These are phyloP conservation scores for Piscicola geometra DNA, from an alignment of 2,888 invertebrate species.

Conservation along the genomic window DNA sequence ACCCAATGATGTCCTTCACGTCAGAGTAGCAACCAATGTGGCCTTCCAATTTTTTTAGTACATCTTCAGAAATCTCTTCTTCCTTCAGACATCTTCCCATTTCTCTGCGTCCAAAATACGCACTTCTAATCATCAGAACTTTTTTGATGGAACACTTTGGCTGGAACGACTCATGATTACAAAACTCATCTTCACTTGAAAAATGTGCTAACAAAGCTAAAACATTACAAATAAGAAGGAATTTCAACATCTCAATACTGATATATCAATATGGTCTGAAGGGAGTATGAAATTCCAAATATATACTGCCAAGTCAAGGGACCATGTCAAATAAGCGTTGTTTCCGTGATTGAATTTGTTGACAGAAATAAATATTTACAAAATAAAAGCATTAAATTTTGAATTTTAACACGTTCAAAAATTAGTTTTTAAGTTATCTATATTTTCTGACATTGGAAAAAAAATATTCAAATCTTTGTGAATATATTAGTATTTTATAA, in stretches of 20 bases:
- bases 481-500: too few relatives aligned
- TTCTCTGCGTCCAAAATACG: conserved; percentile 16
- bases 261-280: too few relatives aligned
- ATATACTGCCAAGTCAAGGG: neutral
- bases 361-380: too few relatives aligned
- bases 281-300: neutral
- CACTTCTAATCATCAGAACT: conserved; percentile 16
- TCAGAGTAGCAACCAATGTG: conserved; percentile 3
- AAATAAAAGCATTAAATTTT: too few relatives aligned
- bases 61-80: neutral
- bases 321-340: neutral
- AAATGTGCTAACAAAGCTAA: too few relatives aligned
- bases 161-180: conserved; percentile 25
- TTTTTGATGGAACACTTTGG: conserved; percentile 11
- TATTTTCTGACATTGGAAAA: too few relatives aligned
- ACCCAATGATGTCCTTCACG: conserved; percentile 6
- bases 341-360: too few relatives aligned
- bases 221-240: too few relatives aligned
- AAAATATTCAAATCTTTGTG: too few relatives aligned
- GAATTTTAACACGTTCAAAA: too few relatives aligned
- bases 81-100: conserved; percentile 26
- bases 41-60: neutral
- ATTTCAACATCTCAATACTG: too few relatives aligned
- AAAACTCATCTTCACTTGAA: conserved; percentile 26
- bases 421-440: too few relatives aligned